Conservation (phyloP, 2,888 invertebrate genomes). For the Steromphala cineraria region DNA sequence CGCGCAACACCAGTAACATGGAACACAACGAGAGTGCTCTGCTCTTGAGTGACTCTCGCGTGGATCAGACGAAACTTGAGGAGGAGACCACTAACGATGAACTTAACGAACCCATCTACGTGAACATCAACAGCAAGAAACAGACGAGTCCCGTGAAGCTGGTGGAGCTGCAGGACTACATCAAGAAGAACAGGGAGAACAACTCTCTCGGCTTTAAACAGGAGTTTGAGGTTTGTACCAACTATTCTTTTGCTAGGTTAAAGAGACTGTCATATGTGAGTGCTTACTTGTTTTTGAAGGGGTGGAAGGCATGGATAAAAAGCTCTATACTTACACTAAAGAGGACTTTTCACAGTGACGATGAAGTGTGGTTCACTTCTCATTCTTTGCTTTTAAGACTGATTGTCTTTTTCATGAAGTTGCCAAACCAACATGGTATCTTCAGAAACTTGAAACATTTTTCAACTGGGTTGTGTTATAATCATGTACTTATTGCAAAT, state of each 20-base stretch:
- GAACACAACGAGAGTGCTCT: conserved; percentile 39
- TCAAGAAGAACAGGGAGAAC: conserved; percentile 58
- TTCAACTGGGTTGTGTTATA: no score
- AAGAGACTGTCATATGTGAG: neutral
- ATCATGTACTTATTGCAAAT: no score
- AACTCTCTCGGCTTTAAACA: conserved; percentile 60
- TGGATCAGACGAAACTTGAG: conserved; percentile 10
- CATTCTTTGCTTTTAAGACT: no score
- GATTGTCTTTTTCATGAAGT: no score
- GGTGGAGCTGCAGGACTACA: conserved; percentile 59
- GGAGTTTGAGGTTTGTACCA: conserved; percentile 63
- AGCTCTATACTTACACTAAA: no score
- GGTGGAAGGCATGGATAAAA: no score
- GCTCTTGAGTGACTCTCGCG: conserved; percentile 40
- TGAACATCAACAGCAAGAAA: conserved; percentile 61
- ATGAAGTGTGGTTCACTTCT: no score
- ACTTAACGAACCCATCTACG: conserved; percentile 65
- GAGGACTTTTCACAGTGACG: no score
- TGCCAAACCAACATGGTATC: no score
- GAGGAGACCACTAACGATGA: conserved; percentile 37
- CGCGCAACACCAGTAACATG: conserved; percentile 28
- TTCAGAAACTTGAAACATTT: no score
- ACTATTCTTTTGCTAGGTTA: neutral
- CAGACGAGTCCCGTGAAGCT: conserved; percentile 61
- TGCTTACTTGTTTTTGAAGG: no score